These are phyloP conservation scores for Mantis religiosa DNA, from an alignment of 2,888 invertebrate species.

Conservation along the genomic window DNA sequence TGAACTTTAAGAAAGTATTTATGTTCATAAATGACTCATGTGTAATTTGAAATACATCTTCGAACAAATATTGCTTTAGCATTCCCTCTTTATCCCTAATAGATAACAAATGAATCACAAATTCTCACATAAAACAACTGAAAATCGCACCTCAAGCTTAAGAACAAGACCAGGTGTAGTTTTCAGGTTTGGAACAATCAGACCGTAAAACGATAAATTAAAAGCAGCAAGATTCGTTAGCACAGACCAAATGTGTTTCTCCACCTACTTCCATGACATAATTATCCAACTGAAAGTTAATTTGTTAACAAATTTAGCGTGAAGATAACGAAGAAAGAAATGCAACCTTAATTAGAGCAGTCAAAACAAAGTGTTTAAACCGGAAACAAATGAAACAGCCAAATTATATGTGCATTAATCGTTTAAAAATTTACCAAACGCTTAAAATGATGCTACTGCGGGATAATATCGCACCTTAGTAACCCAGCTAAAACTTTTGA, in stretches of 20 bases:
- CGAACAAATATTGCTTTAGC: no score
- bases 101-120: no score
- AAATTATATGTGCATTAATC: no score
- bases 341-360: background rate
- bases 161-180: background rate
- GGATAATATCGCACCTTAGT: no score
- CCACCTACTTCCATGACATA: background rate
- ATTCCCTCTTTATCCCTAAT: no score
- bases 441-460: no score
- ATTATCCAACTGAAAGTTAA: background rate
- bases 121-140: no score
- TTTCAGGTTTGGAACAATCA: background rate
- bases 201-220: background rate
- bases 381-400: background rate
- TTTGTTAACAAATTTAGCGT: background rate
- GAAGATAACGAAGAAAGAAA: background rate
- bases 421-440: no score
- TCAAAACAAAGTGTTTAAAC: background rate
- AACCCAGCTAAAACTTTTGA: no score
- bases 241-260: background rate
- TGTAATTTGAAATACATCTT: no score
- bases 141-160: background rate
- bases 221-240: background rate
- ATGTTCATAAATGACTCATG: no score
- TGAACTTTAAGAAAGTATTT: no score